A percentile compares a stretch with the other conserved stretches of the same genome.
phyloP scores from a whole-genome alignment of 2,797 vertebrate genomes.

The Diceros bicornis region DNA sequence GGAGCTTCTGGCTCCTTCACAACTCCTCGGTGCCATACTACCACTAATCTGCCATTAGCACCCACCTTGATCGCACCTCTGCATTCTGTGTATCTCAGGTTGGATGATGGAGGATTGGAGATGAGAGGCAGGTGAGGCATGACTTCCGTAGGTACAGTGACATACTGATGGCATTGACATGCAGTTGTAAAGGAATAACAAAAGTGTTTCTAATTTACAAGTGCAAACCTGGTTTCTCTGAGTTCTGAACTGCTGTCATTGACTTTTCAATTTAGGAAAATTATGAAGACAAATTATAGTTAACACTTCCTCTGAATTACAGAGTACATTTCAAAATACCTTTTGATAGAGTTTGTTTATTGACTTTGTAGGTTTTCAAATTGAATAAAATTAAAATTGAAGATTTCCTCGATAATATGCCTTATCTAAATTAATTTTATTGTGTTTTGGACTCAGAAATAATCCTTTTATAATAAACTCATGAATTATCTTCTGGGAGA shows the following conservation, averaged over 20 bases:
- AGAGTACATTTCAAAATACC: slow-evolving; percentile 19
- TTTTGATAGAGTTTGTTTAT: background rate
- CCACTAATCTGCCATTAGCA: background rate
- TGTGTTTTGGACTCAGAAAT: slow-evolving; percentile 46
- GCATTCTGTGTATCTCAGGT: background rate
- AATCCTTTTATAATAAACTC: slow-evolving; percentile 53
- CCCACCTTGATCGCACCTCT: background rate
- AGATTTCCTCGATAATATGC: background rate
- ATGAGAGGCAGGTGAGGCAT: background rate
- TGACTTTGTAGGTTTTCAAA: slow-evolving; percentile 18
- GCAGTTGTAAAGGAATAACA: background rate
- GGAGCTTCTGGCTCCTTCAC: background rate
- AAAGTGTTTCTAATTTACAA: background rate
- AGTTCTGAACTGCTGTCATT: background rate
- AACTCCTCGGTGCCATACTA: background rate
- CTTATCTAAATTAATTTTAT: slow-evolving; percentile 42
- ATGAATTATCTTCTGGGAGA: slow-evolving; percentile 55
- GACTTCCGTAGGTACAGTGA: background rate
- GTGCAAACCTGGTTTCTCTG: background rate
- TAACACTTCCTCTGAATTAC: slow-evolving; percentile 53
- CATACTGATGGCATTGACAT: background rate
- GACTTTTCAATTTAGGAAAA: slow-evolving; percentile 57
- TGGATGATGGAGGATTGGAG: background rate
- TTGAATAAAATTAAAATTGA: slow-evolving; percentile 35
- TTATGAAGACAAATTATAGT: background rate